These are phyloP conservation scores for Geococcyx californianus DNA, from an alignment of 2,113 vertebrate species.

Conservation along the genomic window DNA sequence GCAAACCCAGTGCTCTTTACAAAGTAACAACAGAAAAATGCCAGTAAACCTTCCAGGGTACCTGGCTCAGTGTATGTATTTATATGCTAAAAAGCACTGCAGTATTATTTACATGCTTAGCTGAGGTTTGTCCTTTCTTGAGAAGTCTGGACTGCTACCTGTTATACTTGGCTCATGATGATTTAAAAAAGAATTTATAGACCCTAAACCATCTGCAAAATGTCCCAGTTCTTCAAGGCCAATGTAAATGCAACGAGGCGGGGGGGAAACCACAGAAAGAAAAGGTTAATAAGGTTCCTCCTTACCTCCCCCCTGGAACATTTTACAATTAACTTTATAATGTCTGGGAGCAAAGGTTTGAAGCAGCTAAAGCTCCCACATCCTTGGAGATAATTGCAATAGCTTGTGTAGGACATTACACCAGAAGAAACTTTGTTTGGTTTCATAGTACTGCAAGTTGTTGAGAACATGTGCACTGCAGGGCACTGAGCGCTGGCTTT, in stretches of 20 bases:
- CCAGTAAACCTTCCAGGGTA: neutral
- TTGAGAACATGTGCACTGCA: neutral
- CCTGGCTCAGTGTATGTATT: constrained; percentile 12
- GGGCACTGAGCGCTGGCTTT: neutral
- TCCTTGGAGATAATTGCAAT: constrained; percentile 1
- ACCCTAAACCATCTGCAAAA: constrained; percentile 68
- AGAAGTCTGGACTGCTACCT: constrained; percentile 74
- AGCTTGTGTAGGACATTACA: neutral
- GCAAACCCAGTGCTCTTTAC: neutral
- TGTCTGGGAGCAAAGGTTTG: neutral
- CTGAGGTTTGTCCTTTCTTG: constrained; percentile 66
- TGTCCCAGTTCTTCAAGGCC: constrained; percentile 62
- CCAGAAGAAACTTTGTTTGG: neutral
- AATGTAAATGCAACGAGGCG: constrained; percentile 37
- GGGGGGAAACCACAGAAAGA: constrained; percentile 19
- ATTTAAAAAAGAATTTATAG: constrained; percentile 72
- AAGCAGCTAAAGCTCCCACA: neutral
- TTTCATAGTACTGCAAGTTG: neutral
- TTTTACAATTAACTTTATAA: constrained; percentile 25
- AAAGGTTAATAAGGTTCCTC: constrained; percentile 47
- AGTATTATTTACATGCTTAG: constrained; percentile 68
- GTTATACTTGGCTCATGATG: constrained; percentile 67
- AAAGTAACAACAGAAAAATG: constrained; percentile 37
- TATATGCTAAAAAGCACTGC: constrained; percentile 42
- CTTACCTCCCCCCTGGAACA: neutral